These are phyloP conservation scores for Sebastes hopkinsi DNA, from an alignment of 2,797 vertebrate genomes.

Conservation along the genomic window DNA sequence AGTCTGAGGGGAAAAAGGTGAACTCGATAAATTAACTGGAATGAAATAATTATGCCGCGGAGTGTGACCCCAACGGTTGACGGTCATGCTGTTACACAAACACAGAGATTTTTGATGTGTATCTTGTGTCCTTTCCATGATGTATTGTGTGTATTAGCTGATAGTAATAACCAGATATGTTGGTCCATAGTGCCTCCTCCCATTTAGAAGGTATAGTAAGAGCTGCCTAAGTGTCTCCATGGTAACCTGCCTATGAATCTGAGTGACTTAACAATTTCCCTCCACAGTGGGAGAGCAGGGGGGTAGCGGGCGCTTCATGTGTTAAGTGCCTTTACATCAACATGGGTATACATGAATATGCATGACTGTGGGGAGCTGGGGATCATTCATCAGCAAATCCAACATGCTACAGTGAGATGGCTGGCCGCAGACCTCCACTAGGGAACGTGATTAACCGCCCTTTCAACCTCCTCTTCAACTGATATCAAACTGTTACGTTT, in stretches of 20 bases:
- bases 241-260: constrained; percentile 73
- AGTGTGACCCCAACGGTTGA: neutral
- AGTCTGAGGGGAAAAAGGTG: constrained; percentile 2
- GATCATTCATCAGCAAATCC: constrained; percentile 41
- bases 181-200: constrained; percentile 39
- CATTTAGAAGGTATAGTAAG: constrained; percentile 51
- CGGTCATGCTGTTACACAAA: neutral
- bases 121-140: constrained; percentile 13
- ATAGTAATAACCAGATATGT: constrained; percentile 51
- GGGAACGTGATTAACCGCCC: constrained; percentile 18
- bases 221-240: constrained; percentile 73
- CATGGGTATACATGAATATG: constrained; percentile 59
- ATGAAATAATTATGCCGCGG: constrained; percentile 22
- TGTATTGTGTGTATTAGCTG: constrained; percentile 40
- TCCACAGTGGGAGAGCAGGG: constrained; percentile 19
- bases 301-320: constrained; percentile 14
- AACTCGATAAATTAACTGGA: constrained; percentile 25
- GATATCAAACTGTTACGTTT: constrained; percentile 25
- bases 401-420: constrained; percentile 12
- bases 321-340: constrained; percentile 50
- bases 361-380: constrained; percentile 22
- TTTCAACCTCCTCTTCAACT: neutral
- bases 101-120: neutral
- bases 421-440: constrained; percentile 1
- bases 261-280: constrained; percentile 71